Base-by-base conservation (phyloP, 2,888 invertebrate genomes). In the Argyresthia goedartella region DNA sequence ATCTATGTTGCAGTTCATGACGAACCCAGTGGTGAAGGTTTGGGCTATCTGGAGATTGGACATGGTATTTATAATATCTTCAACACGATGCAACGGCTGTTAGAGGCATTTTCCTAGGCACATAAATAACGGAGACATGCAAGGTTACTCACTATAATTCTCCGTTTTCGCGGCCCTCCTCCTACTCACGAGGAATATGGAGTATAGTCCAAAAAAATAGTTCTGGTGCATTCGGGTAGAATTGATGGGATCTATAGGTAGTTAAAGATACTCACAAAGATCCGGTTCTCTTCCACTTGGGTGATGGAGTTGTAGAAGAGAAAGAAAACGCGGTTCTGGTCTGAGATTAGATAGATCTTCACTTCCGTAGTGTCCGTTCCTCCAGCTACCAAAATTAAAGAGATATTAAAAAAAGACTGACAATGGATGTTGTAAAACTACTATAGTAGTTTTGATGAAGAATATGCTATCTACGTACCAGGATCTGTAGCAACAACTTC, bases 1-100 rank as follows among this genome's bases (percentile, higher is more conserved):
- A 69, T 91, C 91, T 54, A 90, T 85, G 68, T 89, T 88, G 66
- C 91, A 91, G 43, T 73, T 77, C 76, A 88, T 88, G 33, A 63
- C 62, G 68, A 90, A 89, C 3, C 77, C 76, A 1, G 69, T 59
- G 25, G 81, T 70, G 58, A 92, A 88, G 8, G 88, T 84, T 14
- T 78, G 62, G 15, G 81, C 82, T 50, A 91, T 82, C 91, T 91
- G 66, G 4, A 64, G 10, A 25, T 25, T 41, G 13, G 42, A 16
- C 8, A 41, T 25, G 15, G 2, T 4, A 25, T 25, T 25, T 25
- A 25, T 2, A 25, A 25, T 6, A 25, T 25, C 25, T 25, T 25
- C 25, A 25, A 25, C 6, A 25, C 25, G 2, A 25, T 25, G 6
- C 2, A 25, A 25, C 25, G n/a, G n/a, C n/a, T n/a, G 2, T 25